Conservation (phyloP, 2,888 invertebrate species). For the Euphydryas editha region DNA sequence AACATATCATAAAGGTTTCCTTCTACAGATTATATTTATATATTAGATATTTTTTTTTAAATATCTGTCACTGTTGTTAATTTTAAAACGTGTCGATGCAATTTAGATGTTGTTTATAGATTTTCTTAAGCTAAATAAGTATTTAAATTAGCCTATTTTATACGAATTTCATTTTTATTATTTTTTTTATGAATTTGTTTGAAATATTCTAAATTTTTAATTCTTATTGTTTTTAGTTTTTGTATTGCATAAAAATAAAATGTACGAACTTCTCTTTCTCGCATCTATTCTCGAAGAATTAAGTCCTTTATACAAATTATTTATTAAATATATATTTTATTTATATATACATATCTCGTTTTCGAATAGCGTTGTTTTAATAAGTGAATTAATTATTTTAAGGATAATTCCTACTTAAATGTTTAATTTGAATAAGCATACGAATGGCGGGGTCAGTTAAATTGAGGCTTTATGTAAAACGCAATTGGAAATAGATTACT, state of each 20-base stretch:
- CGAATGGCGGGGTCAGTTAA: slow-evolving; percentile 31
- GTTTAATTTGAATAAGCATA: slow-evolving; percentile 21
- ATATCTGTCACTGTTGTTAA: slow-evolving; percentile 24
- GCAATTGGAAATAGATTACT: slow-evolving; percentile 47
- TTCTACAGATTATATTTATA: slow-evolving; percentile 36
- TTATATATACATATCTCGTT: slow-evolving; percentile 8
- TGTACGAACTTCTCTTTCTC: not conserved
- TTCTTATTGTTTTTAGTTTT: not conserved
- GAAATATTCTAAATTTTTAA: not conserved
- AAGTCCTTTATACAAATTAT: not conserved
- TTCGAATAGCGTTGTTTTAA: slow-evolving; percentile 8
- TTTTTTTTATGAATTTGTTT: not conserved
- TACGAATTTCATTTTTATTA: not conserved
- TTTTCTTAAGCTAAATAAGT: not conserved
- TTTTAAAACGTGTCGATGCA: slow-evolving; percentile 17
- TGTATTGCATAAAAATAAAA: not conserved
- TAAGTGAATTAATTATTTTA: slow-evolving; percentile 17
- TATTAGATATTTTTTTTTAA: slow-evolving; percentile 26
- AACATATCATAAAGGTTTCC: slow-evolving; percentile 64
- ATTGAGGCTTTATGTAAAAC: slow-evolving; percentile 34
- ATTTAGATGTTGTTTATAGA: not conserved
- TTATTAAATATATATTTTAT: slow-evolving; percentile 17
- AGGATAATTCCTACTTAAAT: slow-evolving; percentile 32
- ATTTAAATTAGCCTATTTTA: not conserved
- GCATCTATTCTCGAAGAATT: not conserved